Evolutionary conservation across 2,888 invertebrate genomes (phyloP).

Genomic region (Sycophila texana): DNA sequence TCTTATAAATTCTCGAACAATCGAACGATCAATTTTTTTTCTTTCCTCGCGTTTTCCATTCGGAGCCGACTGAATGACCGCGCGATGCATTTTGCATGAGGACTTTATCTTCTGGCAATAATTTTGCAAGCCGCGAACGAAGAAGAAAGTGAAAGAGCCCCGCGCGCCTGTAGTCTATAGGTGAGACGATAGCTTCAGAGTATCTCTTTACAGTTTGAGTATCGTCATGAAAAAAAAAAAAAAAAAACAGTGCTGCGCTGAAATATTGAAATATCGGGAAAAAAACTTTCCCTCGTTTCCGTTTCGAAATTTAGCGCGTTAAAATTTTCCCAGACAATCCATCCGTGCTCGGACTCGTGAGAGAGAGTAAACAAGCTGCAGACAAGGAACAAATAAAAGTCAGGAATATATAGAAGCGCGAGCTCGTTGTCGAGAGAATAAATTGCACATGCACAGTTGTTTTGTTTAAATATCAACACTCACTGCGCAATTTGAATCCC

Average conservation of each 20-base stretch:
- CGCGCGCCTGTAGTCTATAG: background rate
- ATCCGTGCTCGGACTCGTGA: no score
- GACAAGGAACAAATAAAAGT: background rate
- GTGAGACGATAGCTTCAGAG: background rate
- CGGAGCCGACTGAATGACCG: background rate
- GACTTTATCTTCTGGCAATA: background rate
- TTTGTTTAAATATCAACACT: conserved; percentile 4
- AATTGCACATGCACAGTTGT: background rate
- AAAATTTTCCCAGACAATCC: conserved; percentile 1
- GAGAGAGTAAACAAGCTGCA: background rate
- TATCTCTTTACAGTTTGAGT: conserved; percentile 6
- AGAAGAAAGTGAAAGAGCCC: conserved; percentile 3
- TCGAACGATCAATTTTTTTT: conserved; percentile 11
- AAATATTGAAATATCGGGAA: background rate
- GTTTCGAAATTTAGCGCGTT: background rate
- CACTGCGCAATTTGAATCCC: conserved; percentile 14
- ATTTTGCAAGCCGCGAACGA: background rate
- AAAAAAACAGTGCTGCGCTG: background rate
- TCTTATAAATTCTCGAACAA: conserved; percentile 26
- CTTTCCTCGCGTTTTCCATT: background rate
- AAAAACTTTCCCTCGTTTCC: conserved; percentile 20
- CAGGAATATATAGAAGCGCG: background rate
- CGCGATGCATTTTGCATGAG: background rate
- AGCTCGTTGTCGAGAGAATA: conserved; percentile 4
- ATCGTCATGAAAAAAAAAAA: background rate